A percentile compares a stretch with the other conserved stretches of the same genome.
These are phyloP conservation scores for Scortum barcoo DNA, from an alignment of 2,113 vertebrate species.

Conservation along the genomic window DNA sequence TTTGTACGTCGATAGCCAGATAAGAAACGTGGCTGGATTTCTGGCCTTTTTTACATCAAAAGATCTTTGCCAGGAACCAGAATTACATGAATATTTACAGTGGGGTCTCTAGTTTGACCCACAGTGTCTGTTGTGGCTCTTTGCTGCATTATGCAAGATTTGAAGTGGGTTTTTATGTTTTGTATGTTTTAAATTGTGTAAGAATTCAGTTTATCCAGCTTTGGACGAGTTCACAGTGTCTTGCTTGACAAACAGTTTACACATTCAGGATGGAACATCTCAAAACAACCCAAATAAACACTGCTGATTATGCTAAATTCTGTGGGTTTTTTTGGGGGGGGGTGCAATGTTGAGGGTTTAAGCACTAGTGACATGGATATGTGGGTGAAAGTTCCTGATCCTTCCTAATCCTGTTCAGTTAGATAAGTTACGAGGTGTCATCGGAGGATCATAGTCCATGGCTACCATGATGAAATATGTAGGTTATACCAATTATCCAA, in stretches of 20 bases:
- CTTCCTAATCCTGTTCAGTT: constrained; percentile 56
- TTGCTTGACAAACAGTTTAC: constrained; percentile 24
- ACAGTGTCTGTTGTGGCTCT: neutral
- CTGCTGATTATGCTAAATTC: neutral
- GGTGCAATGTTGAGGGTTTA: constrained; percentile 24
- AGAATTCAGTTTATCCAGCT: constrained; percentile 5
- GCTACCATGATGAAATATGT: constrained; percentile 66
- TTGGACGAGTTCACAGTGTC: neutral
- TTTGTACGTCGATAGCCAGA: constrained; percentile 20
- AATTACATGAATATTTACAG: constrained; percentile 28
- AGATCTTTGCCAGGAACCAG: constrained; percentile 20
- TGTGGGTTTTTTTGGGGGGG: too few species aligned
- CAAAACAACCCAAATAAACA: constrained; percentile 33
- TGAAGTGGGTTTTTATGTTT: neutral
- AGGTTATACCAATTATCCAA: constrained; percentile 67
- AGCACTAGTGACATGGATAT: constrained; percentile 24
- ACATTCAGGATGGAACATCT: neutral
- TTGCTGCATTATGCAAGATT: neutral
- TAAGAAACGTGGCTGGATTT: constrained; percentile 26
- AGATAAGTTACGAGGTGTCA: constrained; percentile 67
- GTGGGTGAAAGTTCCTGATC: constrained; percentile 82
- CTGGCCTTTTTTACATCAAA: constrained; percentile 21
- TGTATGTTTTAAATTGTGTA: constrained; percentile 12
- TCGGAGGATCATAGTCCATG: constrained; percentile 73
- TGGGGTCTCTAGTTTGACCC: neutral